phyloP scores from a whole-genome alignment of 2,797 vertebrate genomes.

The Capromys pilorides region DNA sequence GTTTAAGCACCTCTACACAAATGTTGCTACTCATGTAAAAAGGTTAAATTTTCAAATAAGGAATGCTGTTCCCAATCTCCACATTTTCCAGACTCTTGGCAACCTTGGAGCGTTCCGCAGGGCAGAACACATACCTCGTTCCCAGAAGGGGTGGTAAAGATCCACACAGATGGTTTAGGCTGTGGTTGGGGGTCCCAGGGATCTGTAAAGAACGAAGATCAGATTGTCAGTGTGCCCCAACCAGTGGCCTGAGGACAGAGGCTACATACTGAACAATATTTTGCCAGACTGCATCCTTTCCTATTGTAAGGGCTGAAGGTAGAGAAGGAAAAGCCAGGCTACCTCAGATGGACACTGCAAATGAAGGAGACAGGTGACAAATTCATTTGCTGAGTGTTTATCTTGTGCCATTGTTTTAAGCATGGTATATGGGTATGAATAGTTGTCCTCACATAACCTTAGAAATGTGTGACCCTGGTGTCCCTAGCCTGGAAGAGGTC shows the following conservation, averaged over 20 bases:
- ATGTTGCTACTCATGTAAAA: background rate
- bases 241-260: background rate
- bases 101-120: background rate
- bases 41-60: slow-evolving; percentile 1
- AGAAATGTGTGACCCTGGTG: background rate
- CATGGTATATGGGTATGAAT: background rate
- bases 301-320: background rate
- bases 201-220: background rate
- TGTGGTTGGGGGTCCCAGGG: background rate
- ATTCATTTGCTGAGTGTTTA: no score
- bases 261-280: background rate
- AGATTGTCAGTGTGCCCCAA: background rate
- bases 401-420: background rate
- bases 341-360: background rate
- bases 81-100: background rate
- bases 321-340: background rate
- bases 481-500: background rate
- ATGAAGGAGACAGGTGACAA: background rate
- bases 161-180: background rate
- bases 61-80: background rate
- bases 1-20: background rate
- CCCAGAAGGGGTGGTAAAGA: background rate
- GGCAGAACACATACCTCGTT: background rate
- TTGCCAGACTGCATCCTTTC: background rate
- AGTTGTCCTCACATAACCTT: background rate